Evolutionary conservation across 2,888 invertebrate species (phyloP).

Genomic region (Agonopterix subpropinquella): DNA sequence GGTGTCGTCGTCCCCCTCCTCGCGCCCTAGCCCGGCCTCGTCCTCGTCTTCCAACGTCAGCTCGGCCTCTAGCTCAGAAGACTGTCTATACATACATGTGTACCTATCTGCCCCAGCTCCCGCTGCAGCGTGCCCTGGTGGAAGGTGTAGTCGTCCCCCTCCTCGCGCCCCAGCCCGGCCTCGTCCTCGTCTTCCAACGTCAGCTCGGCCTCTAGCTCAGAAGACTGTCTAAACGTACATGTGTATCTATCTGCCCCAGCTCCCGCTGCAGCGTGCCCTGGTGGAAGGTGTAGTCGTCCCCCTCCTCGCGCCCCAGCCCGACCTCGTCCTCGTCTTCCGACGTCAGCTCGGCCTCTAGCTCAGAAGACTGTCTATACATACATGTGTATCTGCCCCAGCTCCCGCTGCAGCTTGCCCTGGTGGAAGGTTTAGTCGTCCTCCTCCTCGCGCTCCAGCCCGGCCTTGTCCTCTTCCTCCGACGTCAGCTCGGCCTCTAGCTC

Average conservation of each 20-base stretch:
- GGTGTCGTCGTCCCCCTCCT: slow-evolving; percentile 89
- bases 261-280: slow-evolving; percentile 85
- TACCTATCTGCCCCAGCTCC: slow-evolving; percentile 88
- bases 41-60: slow-evolving; percentile 91
- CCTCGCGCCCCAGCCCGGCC: slow-evolving; percentile 85
- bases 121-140: slow-evolving; percentile 85
- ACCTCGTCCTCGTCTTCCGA: slow-evolving; percentile 93
- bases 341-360: slow-evolving; percentile 90
- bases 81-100: slow-evolving; percentile 82
- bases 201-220: slow-evolving; percentile 93
- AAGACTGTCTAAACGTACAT: slow-evolving; percentile 81
- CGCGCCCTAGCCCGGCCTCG: slow-evolving; percentile 85
- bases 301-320: slow-evolving; percentile 87
- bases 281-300: slow-evolving; percentile 89
- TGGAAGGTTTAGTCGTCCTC: slow-evolving; percentile 91
- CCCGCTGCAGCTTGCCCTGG: slow-evolving; percentile 83
- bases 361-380: slow-evolving; percentile 79
- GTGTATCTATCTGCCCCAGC: slow-evolving; percentile 89
- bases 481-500: slow-evolving; percentile 92
- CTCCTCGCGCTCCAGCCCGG: slow-evolving; percentile 85
- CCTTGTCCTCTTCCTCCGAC: slow-evolving; percentile 93
- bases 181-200: slow-evolving; percentile 93
- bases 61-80: slow-evolving; percentile 93
- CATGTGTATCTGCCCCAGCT: slow-evolving; percentile 91
- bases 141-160: slow-evolving; percentile 88